A percentile compares a stretch with the other conserved stretches of the same genome.
Conservation (phyloP, 2,113 vertebrate species). For the Cygnus atratus region DNA sequence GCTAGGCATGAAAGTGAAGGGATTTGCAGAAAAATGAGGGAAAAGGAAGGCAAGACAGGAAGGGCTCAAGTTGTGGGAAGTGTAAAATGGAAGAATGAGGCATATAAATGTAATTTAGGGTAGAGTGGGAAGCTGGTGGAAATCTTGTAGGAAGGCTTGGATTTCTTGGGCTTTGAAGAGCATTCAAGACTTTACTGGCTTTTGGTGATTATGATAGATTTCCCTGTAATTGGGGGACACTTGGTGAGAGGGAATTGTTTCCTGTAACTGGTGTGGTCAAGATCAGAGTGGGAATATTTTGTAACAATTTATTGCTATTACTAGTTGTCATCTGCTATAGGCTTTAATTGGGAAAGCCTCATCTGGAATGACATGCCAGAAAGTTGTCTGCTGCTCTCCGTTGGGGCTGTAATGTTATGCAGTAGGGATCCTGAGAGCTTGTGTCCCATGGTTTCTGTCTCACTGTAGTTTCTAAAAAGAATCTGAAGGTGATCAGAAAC, state of each 20-base stretch:
- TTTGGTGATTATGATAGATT: background rate
- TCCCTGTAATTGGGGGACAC: background rate
- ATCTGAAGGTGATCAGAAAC: background rate
- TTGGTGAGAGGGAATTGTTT: background rate
- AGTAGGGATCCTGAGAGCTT: background rate
- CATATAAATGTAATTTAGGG: conserved; percentile 25
- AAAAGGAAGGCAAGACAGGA: conserved; percentile 37
- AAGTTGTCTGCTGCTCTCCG: background rate
- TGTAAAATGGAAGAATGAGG: conserved; percentile 45
- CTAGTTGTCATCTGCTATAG: background rate
- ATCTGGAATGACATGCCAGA: background rate
- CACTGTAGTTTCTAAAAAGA: background rate
- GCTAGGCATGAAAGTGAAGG: background rate
- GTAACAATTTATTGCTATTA: background rate
- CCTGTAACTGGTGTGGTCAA: background rate
- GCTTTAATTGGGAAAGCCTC: background rate
- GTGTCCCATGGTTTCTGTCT: background rate
- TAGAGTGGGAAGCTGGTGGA: conserved; percentile 51
- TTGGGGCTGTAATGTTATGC: background rate
- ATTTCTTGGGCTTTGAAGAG: conserved; percentile 40
- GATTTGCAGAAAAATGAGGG: conserved; percentile 1
- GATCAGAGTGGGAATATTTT: conserved; percentile 9
- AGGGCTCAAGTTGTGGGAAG: conserved; percentile 33
- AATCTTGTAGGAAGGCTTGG: conserved; percentile 31
- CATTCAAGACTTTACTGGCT: background rate